phyloP scores from a whole-genome alignment of 1,140 invertebrate species.

The Hetaerina americana region DNA sequence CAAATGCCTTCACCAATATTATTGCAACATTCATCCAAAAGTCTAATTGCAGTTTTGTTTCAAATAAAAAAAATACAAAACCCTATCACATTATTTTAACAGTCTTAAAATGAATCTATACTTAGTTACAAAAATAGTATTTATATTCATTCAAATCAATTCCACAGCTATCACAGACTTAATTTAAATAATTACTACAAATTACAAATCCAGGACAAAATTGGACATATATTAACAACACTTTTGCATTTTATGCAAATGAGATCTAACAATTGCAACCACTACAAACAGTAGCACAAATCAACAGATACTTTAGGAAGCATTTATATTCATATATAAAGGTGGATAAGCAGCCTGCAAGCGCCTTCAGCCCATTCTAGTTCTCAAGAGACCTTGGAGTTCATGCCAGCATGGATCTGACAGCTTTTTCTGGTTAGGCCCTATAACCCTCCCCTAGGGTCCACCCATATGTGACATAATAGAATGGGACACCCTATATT shows the following conservation, averaged over 20 bases:
- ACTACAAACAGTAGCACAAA: not conserved
- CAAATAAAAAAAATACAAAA: not conserved
- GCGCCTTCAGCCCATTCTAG: no score
- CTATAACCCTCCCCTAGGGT: no score
- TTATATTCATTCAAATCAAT: not conserved
- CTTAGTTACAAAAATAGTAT: not conserved
- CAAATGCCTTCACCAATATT: no score
- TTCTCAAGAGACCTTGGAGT: no score
- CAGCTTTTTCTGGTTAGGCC: not conserved
- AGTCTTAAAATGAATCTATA: not conserved
- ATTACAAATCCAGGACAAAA: not conserved
- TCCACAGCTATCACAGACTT: not conserved
- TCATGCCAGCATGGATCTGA: not conserved
- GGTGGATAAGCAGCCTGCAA: no score
- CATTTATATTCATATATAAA: not conserved
- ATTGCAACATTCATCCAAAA: no score
- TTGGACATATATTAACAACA: not conserved
- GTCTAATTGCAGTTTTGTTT: no score
- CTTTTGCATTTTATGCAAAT: not conserved
- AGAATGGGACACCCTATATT: no score
- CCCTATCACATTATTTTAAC: not conserved
- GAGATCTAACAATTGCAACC: not conserved
- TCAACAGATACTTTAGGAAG: not conserved
- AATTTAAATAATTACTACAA: not conserved
- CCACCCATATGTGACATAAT: no score